phyloP scores from a whole-genome alignment of 1,140 invertebrate genomes.

The Drosophila varians region DNA sequence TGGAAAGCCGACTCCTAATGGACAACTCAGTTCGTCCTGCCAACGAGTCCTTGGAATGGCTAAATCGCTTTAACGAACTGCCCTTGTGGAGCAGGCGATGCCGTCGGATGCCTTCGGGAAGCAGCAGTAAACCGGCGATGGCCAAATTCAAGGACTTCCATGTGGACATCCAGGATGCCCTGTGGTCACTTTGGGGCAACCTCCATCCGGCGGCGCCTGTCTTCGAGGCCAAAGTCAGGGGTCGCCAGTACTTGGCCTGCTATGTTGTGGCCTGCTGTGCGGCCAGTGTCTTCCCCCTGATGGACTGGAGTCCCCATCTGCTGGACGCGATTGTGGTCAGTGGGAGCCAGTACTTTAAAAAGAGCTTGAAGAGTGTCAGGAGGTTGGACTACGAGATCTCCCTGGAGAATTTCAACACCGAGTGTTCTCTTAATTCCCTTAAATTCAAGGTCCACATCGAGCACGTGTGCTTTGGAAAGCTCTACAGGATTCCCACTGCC shows the following conservation, averaged over 20 bases:
- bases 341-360: constrained; percentile 85
- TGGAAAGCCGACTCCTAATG: too few species aligned
- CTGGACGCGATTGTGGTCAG: constrained; percentile 86
- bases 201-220: constrained; percentile 85
- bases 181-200: constrained; percentile 86
- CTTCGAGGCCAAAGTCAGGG: constrained; percentile 83
- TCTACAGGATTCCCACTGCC: constrained; percentile 85
- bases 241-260: constrained; percentile 85
- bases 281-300: constrained; percentile 85
- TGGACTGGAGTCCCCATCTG: constrained; percentile 86
- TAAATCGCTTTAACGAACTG: constrained; percentile 82
- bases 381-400: constrained; percentile 85
- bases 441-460: constrained; percentile 85
- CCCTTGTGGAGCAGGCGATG: constrained; percentile 85
- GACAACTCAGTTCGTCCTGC: constrained; percentile 21
- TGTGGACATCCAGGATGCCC: constrained; percentile 86
- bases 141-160: constrained; percentile 86
- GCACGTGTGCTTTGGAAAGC: constrained; percentile 85
- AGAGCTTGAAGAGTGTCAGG: constrained; percentile 84
- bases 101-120: constrained; percentile 84
- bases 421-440: constrained; percentile 85
- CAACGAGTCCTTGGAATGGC: constrained; percentile 85
- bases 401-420: constrained; percentile 84
- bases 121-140: constrained; percentile 83
- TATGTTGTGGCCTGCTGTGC: constrained; percentile 86